Base-by-base conservation (phyloP, 2,113 vertebrate species). In the Pachyramphus minor region DNA sequence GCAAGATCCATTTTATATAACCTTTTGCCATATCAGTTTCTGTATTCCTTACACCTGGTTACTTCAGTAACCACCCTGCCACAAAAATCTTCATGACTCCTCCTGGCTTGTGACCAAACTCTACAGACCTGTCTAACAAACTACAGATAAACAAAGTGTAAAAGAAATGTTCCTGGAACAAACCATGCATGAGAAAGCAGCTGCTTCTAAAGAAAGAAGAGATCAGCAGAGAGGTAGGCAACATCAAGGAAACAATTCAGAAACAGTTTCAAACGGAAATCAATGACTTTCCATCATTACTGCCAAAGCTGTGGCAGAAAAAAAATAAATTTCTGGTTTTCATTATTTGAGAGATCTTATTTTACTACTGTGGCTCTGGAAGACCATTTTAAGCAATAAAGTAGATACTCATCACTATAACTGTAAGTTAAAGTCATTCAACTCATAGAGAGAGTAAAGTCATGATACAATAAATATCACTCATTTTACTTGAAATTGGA, bases 211-310 rank as follows among this genome's bases (percentile, higher is more conserved):
- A 71, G 71, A 68, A 69, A 87, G 49, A 64, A 62, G 25, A 73
- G 56, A 80, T 67, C 2, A 4, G 44, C 27, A 55, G 55, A 93
- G 71, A 77, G 33, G 62, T 62, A 96, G 47, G 74, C 52, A 90
- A 52, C 25, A 86, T 80, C 50, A 78, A 52, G 33, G 76, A 88
- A 96, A 60, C 83, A 88, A 78, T 83, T 84, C 44, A 84, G 75
- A 85, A 90, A 75, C 31, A n/a, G 45, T 64, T 96, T 88, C 79
- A 84, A 72, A 90, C 77, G 52, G 83, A 91, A 88, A 84, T 86
- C 84, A 84, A 44, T 67, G 52, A 80, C 50, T 88, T 92, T 90
- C 88, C 17, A 0, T 86, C 4, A 0, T 53, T 58, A 74, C 14
- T 81, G 92, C 44, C 86, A 96, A 66, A 3, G 0, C 27, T 27